These are phyloP conservation scores for Anthopleura sola DNA, from an alignment of 64 coral and sea anemone species.

Conservation along the genomic window DNA sequence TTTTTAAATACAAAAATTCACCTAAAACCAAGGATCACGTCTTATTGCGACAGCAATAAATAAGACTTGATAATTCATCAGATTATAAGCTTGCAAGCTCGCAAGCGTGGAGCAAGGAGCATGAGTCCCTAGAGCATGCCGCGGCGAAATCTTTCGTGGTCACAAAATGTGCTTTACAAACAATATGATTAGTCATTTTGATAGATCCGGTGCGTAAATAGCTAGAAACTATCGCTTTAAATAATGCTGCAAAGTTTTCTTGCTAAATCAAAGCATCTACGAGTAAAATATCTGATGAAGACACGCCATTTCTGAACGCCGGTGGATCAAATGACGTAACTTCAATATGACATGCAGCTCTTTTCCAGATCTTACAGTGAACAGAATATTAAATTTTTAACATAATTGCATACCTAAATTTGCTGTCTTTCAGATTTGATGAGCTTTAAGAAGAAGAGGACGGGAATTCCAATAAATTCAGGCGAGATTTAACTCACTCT, in stretches of 20 bases:
- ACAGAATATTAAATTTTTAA: neutral
- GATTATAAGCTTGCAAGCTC: too few relatives aligned
- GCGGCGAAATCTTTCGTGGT: too few relatives aligned
- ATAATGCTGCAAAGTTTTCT: neutral
- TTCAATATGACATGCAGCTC: neutral
- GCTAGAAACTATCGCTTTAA: neutral
- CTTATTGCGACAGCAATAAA: too few relatives aligned
- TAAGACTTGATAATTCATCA: too few relatives aligned
- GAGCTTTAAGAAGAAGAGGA: neutral
- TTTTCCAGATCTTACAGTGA: neutral
- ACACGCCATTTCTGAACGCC: neutral
- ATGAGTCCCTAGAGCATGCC: too few relatives aligned
- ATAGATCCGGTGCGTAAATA: neutral
- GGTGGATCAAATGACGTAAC: neutral
- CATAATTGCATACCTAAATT: neutral
- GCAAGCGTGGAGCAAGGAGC: too few relatives aligned
- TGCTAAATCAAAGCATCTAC: neutral
- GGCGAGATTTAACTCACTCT: neutral
- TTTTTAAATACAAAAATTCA: too few relatives aligned
- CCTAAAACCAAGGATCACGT: too few relatives aligned
- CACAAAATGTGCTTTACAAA: too few relatives aligned
- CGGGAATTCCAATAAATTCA: neutral
- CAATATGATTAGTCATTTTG: neutral
- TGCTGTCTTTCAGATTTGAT: neutral
- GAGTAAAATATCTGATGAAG: neutral